Conservation (phyloP, 2,888 invertebrate genomes). For the Merodon equestris region DNA sequence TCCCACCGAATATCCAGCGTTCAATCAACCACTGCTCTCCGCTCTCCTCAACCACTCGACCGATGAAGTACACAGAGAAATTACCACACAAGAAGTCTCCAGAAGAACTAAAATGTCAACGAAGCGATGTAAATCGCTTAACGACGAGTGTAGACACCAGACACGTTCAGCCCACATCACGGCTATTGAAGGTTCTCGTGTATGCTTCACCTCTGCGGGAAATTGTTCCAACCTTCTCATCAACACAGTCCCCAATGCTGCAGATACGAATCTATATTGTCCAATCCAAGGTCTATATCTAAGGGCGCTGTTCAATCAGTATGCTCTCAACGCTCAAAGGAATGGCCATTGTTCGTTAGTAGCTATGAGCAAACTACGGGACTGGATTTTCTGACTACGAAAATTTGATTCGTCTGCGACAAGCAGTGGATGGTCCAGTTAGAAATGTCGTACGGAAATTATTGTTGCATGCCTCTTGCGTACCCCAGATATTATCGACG, state of each 20-base stretch:
- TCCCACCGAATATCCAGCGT: not conserved
- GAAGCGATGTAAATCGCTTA: too few relatives aligned
- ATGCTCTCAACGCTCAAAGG: not conserved
- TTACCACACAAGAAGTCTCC: not conserved
- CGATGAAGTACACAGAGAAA: not conserved
- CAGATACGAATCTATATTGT: too few relatives aligned
- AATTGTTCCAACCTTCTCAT: too few relatives aligned
- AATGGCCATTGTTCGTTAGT: slow-evolving; percentile 47
- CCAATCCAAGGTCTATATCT: too few relatives aligned
- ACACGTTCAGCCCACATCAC: too few relatives aligned
- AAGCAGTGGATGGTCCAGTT: slow-evolving; percentile 19
- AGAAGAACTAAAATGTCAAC: too few relatives aligned
- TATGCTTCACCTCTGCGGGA: too few relatives aligned
- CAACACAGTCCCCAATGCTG: too few relatives aligned
- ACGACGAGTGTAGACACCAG: too few relatives aligned
- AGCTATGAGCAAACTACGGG: slow-evolving; percentile 46
- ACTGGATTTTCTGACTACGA: slow-evolving; percentile 49
- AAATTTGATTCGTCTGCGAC: slow-evolving; percentile 44
- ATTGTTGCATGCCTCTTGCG: slow-evolving; percentile 36
- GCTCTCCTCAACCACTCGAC: too few relatives aligned
- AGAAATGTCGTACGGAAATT: slow-evolving; percentile 37
- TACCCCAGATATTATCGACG: slow-evolving; percentile 42
- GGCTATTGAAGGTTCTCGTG: too few relatives aligned
- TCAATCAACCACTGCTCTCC: too few relatives aligned
- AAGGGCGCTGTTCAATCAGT: not conserved